Base-by-base conservation (phyloP, 2,888 invertebrate species). In the Ectobius pallidus region DNA sequence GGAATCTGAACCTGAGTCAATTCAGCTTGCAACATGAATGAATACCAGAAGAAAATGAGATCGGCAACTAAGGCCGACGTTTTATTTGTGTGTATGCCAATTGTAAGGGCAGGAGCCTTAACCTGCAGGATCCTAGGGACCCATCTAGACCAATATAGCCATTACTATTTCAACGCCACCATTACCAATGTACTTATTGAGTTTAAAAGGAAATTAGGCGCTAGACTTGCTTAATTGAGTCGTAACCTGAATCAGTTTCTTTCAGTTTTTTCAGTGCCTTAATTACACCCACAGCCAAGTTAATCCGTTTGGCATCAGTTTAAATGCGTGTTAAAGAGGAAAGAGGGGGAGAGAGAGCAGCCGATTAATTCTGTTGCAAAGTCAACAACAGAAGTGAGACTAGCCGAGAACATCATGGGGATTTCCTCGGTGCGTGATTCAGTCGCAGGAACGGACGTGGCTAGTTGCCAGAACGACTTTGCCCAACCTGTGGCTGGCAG, bases 321-420 rank as follows among this genome's bases (percentile, higher is more conserved):
- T 52, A 22, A 52, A 52, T 14, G 52, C 14, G 22, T 52, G 52
- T 52, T 25, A 18, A n/a, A 20, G 1, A 1, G 25, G 20, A 2
- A 25, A 4, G 25, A 6, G 52, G 14, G 11, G n/a, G n/a, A n/a
- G n/a, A n/a, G 14, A 25, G 52, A 2, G 25, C 11, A 22, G 52
- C 22, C 52, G 46, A 52, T 52, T 52, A 52, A 52, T 52, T 52
- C 25, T 2, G 52, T 22, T 18, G 7, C 25, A 52, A 2, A 52
- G 52, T 52, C 52, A 52, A 52, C 52, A 52, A 25, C 52, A 52
- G 52, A 39, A 39, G 39, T 39, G 52, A 25, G 52, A 22, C 25
- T 9, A 16, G 52, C n/a, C n/a, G n/a, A 52, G 52, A 22, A 20
- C 52, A 22, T 52, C 52, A 52, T 52, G 52, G 52, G 52, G 52